Percentiles rank a stretch among this genome's conserved stretches.
phyloP scores from a whole-genome alignment of 1,140 invertebrate genomes.

The Eumaeus atala region DNA sequence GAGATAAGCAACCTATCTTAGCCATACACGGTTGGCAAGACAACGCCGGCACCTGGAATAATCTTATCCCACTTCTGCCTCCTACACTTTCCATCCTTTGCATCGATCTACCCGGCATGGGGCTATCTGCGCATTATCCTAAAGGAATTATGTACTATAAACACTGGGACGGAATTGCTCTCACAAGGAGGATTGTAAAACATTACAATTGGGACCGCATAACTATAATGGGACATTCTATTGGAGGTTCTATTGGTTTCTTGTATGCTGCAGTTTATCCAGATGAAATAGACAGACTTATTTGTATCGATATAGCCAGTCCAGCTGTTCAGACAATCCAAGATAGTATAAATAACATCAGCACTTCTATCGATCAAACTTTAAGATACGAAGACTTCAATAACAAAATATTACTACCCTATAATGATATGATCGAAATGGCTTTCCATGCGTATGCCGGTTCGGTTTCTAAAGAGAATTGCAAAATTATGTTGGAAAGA shows the following conservation, averaged over 20 bases:
- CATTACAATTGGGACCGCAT: constrained; percentile 8
- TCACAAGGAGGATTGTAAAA: constrained; percentile 8
- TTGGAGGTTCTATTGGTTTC: constrained; percentile 5
- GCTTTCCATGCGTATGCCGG: background rate
- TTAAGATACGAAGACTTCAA: constrained; percentile 6
- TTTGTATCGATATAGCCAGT: constrained; percentile 9
- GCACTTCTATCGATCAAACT: constrained; percentile 7
- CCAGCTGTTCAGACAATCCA: background rate
- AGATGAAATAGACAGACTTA: constrained; percentile 11
- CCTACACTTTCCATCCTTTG: constrained; percentile 77
- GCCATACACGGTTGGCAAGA: constrained; percentile 91
- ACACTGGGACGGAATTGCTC: constrained; percentile 7
- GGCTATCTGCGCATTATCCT: constrained; percentile 85
- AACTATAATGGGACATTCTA: constrained; percentile 9
- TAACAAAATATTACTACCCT: background rate
- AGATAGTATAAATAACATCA: background rate
- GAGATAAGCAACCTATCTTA: constrained; percentile 80
- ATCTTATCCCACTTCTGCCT: constrained; percentile 81
- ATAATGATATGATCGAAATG: background rate
- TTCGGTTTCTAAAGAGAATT: constrained; percentile 1
- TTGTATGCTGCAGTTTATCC: constrained; percentile 10
- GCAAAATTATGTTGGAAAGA: constrained; percentile 12
- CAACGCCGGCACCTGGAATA: constrained; percentile 88
- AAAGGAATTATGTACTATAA: constrained; percentile 7
- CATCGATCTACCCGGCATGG: constrained; percentile 87